Percentiles rank a stretch among this genome's conserved stretches.
Evolutionary conservation across 2,888 invertebrate species (phyloP).

Genomic region (Tetragonula carbonaria): DNA sequence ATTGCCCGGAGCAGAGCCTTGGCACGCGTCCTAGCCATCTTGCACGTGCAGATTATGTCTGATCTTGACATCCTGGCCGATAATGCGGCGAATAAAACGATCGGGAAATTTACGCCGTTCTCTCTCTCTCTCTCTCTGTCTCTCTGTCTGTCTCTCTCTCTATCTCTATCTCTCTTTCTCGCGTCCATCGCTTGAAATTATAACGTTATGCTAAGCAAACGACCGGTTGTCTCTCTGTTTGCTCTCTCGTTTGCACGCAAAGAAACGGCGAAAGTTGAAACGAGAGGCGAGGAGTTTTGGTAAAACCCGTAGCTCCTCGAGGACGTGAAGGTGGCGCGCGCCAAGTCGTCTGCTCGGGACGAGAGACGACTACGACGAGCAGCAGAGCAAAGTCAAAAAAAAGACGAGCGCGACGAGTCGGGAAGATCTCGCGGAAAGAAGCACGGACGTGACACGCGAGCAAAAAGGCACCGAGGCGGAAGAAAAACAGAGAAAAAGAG

Average conservation of each 20-base stretch:
- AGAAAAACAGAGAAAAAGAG: neutral
- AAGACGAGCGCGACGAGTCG: slow-evolving; percentile 8
- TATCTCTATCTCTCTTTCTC: neutral
- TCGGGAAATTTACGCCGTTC: slow-evolving; percentile 21
- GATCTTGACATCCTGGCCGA: slow-evolving; percentile 35
- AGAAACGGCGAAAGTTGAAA: neutral
- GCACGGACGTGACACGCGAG: slow-evolving; percentile 5
- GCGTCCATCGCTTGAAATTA: slow-evolving; percentile 19
- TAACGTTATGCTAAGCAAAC: slow-evolving; percentile 25
- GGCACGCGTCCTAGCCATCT: slow-evolving; percentile 36
- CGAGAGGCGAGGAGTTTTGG: slow-evolving; percentile 12
- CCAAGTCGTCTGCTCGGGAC: slow-evolving; percentile 59
- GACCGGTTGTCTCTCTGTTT: no score
- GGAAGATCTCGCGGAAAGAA: slow-evolving; percentile 19
- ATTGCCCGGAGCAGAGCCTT: slow-evolving; percentile 32
- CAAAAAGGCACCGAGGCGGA: neutral
- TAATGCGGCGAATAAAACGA: slow-evolving; percentile 34
- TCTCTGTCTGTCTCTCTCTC: no score
- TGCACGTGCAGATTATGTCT: slow-evolving; percentile 24
- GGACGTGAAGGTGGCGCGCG: slow-evolving; percentile 58
- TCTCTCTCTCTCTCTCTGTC: no score
- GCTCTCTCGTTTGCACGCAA: no score
- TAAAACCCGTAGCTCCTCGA: slow-evolving; percentile 43
- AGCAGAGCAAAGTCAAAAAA: slow-evolving; percentile 23
- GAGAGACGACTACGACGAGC: slow-evolving; percentile 32